phyloP scores from a whole-genome alignment of 2,888 invertebrate species.

The Napeogenes inachia region DNA sequence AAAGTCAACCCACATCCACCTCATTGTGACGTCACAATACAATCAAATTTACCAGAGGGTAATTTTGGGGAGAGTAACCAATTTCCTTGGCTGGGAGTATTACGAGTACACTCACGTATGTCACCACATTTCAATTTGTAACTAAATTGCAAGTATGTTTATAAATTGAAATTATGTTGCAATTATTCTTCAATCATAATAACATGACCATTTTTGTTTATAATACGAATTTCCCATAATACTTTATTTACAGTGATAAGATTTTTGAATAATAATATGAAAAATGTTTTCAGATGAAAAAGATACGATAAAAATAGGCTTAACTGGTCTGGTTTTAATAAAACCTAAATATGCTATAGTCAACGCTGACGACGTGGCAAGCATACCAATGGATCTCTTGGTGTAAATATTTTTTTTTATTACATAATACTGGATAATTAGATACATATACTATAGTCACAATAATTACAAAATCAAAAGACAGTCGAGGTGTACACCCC shows the following conservation, averaged over 20 bases:
- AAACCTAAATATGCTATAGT: constrained; percentile 43
- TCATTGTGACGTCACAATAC: constrained; percentile 11
- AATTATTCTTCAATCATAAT: no score
- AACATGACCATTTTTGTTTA: no score
- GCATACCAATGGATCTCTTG: constrained; percentile 35
- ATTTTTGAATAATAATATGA: not conserved
- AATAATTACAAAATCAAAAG: no score
- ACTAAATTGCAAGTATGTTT: no score
- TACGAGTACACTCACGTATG: constrained; percentile 50
- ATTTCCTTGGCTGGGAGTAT: constrained; percentile 53
- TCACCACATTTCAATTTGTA: constrained; percentile 10
- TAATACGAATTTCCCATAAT: no score
- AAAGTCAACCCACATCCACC: constrained; percentile 5
- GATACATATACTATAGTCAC: no score
- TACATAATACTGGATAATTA: no score
- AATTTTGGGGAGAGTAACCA: constrained; percentile 34
- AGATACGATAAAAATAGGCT: constrained; percentile 35
- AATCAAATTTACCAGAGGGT: constrained; percentile 28
- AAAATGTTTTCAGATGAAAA: constrained; percentile 36
- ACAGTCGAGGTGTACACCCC: no score
- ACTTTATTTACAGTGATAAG: no score
- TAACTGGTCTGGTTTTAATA: constrained; percentile 52
- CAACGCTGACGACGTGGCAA: constrained; percentile 48
- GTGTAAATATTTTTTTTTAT: not conserved
- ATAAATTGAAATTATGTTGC: no score